Conservation (phyloP, 2,113 vertebrate genomes). For the Caretta caretta region DNA sequence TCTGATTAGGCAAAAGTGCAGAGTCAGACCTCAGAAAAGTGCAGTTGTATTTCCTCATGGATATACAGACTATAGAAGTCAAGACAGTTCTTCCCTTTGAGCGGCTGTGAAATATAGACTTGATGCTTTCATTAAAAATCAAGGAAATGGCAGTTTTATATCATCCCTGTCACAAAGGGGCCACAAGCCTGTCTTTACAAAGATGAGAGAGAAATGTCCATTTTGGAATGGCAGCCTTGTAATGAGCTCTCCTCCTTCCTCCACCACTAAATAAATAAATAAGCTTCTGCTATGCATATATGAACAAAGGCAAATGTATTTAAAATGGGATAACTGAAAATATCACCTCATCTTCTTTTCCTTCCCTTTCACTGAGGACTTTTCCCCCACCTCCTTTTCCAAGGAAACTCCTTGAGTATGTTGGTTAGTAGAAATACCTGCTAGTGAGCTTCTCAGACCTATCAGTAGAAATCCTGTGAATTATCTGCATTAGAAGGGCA, state of each 20-base stretch:
- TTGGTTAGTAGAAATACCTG: not conserved
- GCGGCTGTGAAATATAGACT: slow-evolving; percentile 44
- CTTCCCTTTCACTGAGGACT: not conserved
- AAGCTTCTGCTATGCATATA: not conserved
- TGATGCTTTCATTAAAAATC: slow-evolving; percentile 69
- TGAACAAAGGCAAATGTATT: not conserved
- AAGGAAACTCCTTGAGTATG: not conserved
- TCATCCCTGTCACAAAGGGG: slow-evolving; percentile 25
- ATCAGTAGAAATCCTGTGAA: not conserved
- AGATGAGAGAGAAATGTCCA: slow-evolving; percentile 2
- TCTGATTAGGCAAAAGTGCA: slow-evolving; percentile 75
- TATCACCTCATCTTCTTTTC: slow-evolving; percentile 3
- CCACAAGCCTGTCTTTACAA: slow-evolving; percentile 17
- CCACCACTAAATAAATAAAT: slow-evolving; percentile 7
- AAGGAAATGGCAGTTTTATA: slow-evolving; percentile 60
- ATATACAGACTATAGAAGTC: slow-evolving; percentile 39
- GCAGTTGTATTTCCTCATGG: slow-evolving; percentile 43
- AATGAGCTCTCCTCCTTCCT: slow-evolving; percentile 11
- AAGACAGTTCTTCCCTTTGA: slow-evolving; percentile 59
- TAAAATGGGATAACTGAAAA: not conserved
- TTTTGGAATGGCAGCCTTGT: slow-evolving; percentile 1
- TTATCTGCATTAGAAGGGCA: not conserved
- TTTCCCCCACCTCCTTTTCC: not conserved
- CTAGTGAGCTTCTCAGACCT: not conserved
- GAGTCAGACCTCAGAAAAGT: slow-evolving; percentile 69